phyloP scores from a whole-genome alignment of 2,113 vertebrate species.

The Oophaga pumilio region DNA sequence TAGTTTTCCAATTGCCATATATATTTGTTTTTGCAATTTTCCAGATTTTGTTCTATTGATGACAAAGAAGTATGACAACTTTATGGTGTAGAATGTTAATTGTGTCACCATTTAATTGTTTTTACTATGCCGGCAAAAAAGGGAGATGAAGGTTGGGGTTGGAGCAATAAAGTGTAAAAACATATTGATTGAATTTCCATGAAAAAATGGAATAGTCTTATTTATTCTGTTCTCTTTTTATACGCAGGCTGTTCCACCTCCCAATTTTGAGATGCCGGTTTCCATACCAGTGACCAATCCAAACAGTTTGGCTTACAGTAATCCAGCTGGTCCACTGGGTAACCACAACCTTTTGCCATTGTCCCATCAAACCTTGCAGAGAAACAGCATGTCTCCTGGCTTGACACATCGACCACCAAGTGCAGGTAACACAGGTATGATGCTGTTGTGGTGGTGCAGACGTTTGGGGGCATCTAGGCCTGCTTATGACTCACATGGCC shows the following conservation, averaged over 20 bases:
- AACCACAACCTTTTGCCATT: constrained; percentile 96
- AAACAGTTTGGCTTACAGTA: constrained; percentile 95
- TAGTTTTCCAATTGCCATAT: too few species aligned
- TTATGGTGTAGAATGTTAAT: too few species aligned
- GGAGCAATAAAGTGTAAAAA: too few species aligned
- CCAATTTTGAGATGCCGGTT: constrained; percentile 98
- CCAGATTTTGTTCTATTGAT: too few species aligned
- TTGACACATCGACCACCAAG: constrained; percentile 95
- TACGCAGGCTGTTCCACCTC: constrained; percentile 89
- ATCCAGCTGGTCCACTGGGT: constrained; percentile 90
- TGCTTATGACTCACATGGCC: background rate
- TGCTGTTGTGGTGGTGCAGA: background rate
- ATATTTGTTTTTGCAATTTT: too few species aligned
- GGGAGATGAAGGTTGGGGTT: too few species aligned
- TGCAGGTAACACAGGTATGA: constrained; percentile 90
- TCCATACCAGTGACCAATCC: constrained; percentile 98
- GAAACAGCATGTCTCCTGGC: constrained; percentile 99
- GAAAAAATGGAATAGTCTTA: constrained; percentile 42
- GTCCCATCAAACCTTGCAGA: constrained; percentile 94
- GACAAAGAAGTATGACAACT: too few species aligned
- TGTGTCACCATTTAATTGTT: too few species aligned
- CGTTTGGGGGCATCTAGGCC: background rate
- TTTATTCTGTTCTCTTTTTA: constrained; percentile 63
- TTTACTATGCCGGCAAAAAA: too few species aligned
- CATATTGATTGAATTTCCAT: background rate